These are phyloP conservation scores for Mastomys coucha DNA, from an alignment of 2,113 vertebrate species.

Conservation along the genomic window DNA sequence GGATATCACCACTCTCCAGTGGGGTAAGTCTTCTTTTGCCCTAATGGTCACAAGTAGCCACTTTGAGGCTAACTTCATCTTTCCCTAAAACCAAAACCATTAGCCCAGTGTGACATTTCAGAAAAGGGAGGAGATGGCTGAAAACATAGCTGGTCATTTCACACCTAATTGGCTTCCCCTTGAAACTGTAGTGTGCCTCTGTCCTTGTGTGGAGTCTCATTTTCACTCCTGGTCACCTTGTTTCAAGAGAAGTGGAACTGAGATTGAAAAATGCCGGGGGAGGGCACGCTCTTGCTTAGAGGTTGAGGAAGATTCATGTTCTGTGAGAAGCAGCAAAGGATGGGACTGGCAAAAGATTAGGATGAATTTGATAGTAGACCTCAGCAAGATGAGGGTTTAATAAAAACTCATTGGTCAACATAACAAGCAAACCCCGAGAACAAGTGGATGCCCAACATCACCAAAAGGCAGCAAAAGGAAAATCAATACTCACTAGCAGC, in stretches of 20 bases:
- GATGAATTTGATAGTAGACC: constrained; percentile 68
- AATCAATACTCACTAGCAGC: constrained; percentile 54
- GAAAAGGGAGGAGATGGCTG: constrained; percentile 30
- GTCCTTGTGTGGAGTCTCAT: constrained; percentile 34
- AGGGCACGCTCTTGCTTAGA: constrained; percentile 51
- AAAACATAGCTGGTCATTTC: constrained; percentile 68
- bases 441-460: constrained; percentile 24
- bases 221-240: constrained; percentile 55
- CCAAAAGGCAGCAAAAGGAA: constrained; percentile 39
- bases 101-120: constrained; percentile 37
- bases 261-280: constrained; percentile 58
- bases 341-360: constrained; percentile 74
- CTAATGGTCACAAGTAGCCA: background rate
- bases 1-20: background rate
- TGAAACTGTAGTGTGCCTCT: constrained; percentile 8
- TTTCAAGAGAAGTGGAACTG: constrained; percentile 57
- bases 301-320: constrained; percentile 67
- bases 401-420: constrained; percentile 70
- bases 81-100: constrained; percentile 49
- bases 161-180: constrained; percentile 71
- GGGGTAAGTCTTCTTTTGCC: background rate
- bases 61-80: constrained; percentile 28
- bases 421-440: constrained; percentile 39
- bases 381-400: constrained; percentile 59
- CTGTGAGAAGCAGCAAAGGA: constrained; percentile 53